Evolutionary conservation across 2,888 invertebrate genomes (phyloP), one percentile per base, ranked within the genome.

Genomic region (Drosophila affinis): DNA sequence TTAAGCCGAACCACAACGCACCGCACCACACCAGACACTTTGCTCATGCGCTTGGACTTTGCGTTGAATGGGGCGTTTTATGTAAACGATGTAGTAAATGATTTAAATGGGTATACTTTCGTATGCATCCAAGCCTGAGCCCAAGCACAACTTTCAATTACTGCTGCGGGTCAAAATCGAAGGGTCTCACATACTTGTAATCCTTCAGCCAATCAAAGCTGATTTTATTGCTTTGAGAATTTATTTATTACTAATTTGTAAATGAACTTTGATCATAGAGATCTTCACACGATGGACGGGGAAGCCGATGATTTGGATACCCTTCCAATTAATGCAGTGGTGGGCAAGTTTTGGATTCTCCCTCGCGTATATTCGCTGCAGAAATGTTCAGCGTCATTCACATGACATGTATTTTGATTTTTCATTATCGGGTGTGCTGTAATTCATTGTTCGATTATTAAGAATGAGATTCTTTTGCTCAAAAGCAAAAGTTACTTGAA

Each of bases 401-500:
- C 29, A 29, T 9, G 29, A 29, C 9, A 29, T 29, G 29, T 29
- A 9, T 29, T 29, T 29, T 9, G 29, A 0, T 29, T 27, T 9
- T 29, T 3, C 29, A 9, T 29, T 29, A 9, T 29, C 0, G 29
- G 9, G 2, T 9, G 29, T 29, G 7, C 29, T 29, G 2, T 29
- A 29, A 29, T 2, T 1, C 29, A 29, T 29, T 29, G 29, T 29
- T 29, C 29, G 29, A 29, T 7, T 2, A 27, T 27, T 7, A 27
- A 9, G 27, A 12, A 9, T 10, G 12, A 5, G 34, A 1, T 0
- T 12, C 34, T 34, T 12, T 34, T 34, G 58, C 51, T 12, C 12
- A 12, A 12, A 34, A 14, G 34, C 24, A 17, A 10, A 45, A 61
- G 72, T 72, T 77, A 64, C 57, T 77, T 78, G 75, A 80, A 80